These are phyloP conservation scores for Capitulum mitella DNA, from an alignment of 2,888 invertebrate species.

Conservation along the genomic window DNA sequence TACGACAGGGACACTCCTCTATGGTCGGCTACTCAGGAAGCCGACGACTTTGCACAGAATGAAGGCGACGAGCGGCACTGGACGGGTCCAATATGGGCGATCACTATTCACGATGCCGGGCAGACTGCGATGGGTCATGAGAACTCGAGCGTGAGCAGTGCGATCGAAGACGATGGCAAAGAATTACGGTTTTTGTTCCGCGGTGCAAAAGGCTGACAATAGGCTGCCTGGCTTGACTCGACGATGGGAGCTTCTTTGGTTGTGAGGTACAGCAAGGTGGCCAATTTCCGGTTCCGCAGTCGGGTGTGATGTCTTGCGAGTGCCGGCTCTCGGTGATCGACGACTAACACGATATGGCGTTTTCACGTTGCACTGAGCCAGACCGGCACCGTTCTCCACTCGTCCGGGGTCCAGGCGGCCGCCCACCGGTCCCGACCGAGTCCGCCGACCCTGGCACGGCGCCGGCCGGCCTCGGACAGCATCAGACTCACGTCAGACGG, in stretches of 20 bases:
- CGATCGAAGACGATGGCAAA: too few relatives aligned
- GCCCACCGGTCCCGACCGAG: too few relatives aligned
- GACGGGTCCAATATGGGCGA: neutral
- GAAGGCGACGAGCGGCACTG: neutral
- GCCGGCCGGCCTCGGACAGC: too few relatives aligned
- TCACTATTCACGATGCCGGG: neutral
- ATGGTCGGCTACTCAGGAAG: neutral
- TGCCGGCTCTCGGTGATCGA: neutral
- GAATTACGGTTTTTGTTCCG: too few relatives aligned
- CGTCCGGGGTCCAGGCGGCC: too few relatives aligned
- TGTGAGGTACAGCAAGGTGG: constrained; percentile 5
- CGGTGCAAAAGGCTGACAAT: too few relatives aligned
- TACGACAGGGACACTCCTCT: neutral
- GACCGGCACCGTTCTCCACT: too few relatives aligned
- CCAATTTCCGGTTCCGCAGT: neutral
- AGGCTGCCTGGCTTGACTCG: neutral
- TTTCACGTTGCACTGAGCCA: neutral
- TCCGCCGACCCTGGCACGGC: too few relatives aligned
- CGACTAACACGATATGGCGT: neutral
- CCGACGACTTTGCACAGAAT: neutral
- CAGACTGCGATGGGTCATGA: neutral
- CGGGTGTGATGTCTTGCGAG: neutral
- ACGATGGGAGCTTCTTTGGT: neutral
- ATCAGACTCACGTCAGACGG: too few relatives aligned
- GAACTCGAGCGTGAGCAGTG: neutral